Evolutionary conservation across 2,888 invertebrate genomes (phyloP), one percentile per base, ranked within the genome.

Genomic region (Sarcophaga caerulescens): DNA sequence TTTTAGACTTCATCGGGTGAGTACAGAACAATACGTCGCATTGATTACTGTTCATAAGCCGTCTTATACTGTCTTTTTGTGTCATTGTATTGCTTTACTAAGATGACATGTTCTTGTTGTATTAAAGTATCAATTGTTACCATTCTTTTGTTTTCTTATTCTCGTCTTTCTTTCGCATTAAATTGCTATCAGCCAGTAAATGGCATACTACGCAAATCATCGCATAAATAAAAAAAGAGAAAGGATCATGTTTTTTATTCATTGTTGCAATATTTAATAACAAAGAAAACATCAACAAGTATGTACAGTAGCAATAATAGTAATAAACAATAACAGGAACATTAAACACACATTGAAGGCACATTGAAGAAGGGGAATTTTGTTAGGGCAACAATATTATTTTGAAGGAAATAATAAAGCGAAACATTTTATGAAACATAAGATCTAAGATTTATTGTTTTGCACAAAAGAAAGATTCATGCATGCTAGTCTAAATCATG

Each of bases 171-270:
- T 45, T 63, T 71, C n/a, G 17, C 21, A 57, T 80, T 45, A 17
- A 69, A 59, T 57, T 47, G 68, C 66, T 81, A 84, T 76, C 71
- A 66, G 62, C 44, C 76, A 73, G 66, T 84, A 77, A 80, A 66
- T 76, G 52, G 76, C 60, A 66, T 66, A 57, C 19, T 65, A 63
- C 44, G 23, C 45, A 80, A n/a, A 12, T 52, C 17, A 45, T 52
- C 8, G 70, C 6, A 1, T 35, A 35, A 1, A 25, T 8, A 57
- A 25, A 57, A 47, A 45, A 11, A 52, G 12, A 60, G 5, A 1
- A 35, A 2, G 4, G 60, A 69, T 75, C 23, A 75, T 81, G n/a
- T 70, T 69, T 57, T 21, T 75, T 44, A 57, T 81, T 35, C 10
- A 35, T 10, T 35, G 35, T 35, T 35, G 8, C 69, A 62, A 69